Evolutionary conservation across 2,888 invertebrate genomes (phyloP).

Genomic region (Tinea pellionella): DNA sequence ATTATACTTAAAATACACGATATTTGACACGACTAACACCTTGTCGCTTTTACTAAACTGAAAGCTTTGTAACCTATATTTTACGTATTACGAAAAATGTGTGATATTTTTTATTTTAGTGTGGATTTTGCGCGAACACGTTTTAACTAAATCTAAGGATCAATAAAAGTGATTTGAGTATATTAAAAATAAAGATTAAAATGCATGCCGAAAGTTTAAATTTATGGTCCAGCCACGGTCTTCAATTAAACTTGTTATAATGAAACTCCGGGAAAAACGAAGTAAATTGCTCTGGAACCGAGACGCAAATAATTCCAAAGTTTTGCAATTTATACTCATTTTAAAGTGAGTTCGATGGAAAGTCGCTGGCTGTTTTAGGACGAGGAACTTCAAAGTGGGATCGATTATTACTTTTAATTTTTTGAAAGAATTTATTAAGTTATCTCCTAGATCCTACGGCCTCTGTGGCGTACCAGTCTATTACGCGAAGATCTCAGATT

Average conservation of each 20-base stretch:
- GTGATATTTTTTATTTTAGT: too few species aligned
- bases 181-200: constrained; percentile 48
- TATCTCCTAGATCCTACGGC: too few species aligned
- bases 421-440: neutral
- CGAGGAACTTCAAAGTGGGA: constrained; percentile 22
- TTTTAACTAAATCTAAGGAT: too few species aligned
- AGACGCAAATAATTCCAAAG: constrained; percentile 56
- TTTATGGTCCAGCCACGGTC: constrained; percentile 60
- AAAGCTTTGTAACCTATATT: constrained; percentile 1
- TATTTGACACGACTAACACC: neutral
- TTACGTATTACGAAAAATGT: neutral
- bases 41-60: neutral
- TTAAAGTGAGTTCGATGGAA: constrained; percentile 45
- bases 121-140: too few species aligned
- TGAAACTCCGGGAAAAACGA: constrained; percentile 55
- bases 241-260: constrained; percentile 65
- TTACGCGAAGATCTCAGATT: too few species aligned
- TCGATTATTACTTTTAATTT: constrained; percentile 27
- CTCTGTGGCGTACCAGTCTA: too few species aligned
- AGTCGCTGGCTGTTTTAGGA: constrained; percentile 30
- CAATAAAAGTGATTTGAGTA: neutral
- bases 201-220: constrained; percentile 62
- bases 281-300: constrained; percentile 45
- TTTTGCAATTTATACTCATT: constrained; percentile 60
- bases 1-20: neutral